Conservation (phyloP, 2,888 invertebrate genomes). For the Dynastes tityus region DNA sequence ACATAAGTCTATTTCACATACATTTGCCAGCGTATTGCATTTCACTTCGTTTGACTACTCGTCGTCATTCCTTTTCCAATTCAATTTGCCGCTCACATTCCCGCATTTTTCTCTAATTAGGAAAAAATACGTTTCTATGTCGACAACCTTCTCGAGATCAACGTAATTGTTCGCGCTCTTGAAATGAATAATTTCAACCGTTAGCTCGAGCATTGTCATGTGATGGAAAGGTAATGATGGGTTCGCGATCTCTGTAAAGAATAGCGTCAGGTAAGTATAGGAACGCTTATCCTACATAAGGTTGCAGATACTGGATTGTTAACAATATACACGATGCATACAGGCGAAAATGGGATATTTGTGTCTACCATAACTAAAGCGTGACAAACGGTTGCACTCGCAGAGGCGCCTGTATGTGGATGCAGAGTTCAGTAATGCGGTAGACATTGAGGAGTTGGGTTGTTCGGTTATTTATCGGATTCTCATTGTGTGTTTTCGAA, state of each 20-base stretch:
- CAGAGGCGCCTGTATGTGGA: too few species aligned
- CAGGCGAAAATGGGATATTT: too few species aligned
- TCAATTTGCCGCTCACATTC: conserved; percentile 1
- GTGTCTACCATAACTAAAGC: too few species aligned
- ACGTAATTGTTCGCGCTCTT: neutral
- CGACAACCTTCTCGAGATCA: conserved; percentile 1
- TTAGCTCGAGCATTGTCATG: neutral
- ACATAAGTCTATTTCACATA: neutral
- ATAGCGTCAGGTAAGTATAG: neutral
- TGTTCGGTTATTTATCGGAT: too few species aligned
- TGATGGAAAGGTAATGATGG: conserved; percentile 8
- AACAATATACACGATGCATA: neutral
- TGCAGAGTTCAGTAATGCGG: too few species aligned
- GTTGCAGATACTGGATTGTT: neutral
- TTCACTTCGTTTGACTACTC: neutral
- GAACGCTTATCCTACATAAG: neutral
- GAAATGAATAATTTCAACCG: conserved; percentile 3
- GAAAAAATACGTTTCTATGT: neutral
- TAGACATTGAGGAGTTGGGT: too few species aligned
- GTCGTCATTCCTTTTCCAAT: neutral
- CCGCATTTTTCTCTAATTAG: neutral
- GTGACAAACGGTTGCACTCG: too few species aligned
- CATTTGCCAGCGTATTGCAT: neutral
- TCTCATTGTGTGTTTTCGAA: too few species aligned
- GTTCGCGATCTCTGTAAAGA: neutral